Conservation (phyloP, 2,888 invertebrate species). For the Gnatocerus cornutus region DNA sequence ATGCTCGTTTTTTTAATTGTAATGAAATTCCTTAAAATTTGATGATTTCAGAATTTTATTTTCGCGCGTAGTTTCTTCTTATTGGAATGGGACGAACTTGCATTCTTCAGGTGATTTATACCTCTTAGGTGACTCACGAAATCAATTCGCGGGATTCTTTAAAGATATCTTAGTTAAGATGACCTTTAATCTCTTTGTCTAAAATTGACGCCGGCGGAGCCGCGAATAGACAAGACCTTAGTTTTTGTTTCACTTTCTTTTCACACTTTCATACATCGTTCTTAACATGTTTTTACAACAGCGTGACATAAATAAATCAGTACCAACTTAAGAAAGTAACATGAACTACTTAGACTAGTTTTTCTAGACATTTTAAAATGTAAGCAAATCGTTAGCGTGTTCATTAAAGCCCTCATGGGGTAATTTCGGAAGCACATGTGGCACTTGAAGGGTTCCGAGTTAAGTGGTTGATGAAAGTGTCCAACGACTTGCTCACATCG, state of each 20-base stretch:
- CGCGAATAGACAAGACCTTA: constrained; percentile 26
- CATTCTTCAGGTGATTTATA: no score
- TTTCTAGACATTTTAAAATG: constrained; percentile 55
- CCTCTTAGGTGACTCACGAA: no score
- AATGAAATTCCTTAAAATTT: no score
- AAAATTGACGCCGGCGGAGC: constrained; percentile 6
- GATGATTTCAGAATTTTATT: no score
- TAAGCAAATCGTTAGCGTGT: constrained; percentile 49
- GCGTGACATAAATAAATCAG: constrained; percentile 66
- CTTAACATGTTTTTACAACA: constrained; percentile 69
- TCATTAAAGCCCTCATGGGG: constrained; percentile 37
- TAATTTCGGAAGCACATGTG: constrained; percentile 37
- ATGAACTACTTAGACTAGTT: constrained; percentile 61
- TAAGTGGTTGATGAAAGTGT: constrained; percentile 28
- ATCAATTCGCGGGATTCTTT: no score
- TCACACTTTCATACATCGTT: constrained; percentile 69
- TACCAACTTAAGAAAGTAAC: constrained; percentile 61
- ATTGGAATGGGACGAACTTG: no score
- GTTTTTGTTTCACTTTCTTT: constrained; percentile 66
- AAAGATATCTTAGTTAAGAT: background rate
- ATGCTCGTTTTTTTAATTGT: background rate
- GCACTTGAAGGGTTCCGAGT: constrained; percentile 36
- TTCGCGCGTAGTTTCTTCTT: no score
- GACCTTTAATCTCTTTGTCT: constrained; percentile 22
- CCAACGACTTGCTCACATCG: constrained; percentile 38